Evolutionary conservation across 92 coral and sea anemone species (phyloP).

Genomic region (Muricea muricata): DNA sequence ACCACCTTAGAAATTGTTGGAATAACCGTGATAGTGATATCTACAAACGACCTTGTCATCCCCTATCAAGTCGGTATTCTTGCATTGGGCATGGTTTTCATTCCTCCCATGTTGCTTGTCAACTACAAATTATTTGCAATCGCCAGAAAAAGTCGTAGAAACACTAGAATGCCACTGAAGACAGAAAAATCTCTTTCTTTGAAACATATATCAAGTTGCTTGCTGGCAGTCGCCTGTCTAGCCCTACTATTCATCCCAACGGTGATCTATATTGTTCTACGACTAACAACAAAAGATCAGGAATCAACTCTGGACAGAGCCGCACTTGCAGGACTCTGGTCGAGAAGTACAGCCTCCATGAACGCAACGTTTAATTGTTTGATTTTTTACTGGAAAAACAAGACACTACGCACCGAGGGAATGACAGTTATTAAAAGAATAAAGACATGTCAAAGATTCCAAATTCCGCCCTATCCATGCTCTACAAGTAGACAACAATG

Average conservation of each 20-base stretch:
- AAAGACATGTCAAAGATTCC: not conserved
- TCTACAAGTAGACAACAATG: no score
- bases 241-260: not conserved
- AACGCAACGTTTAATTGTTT: not conserved
- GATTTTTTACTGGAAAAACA: not conserved
- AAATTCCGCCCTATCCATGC: not conserved
- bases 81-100: not conserved
- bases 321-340: not conserved
- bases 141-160: not conserved
- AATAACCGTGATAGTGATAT: constrained; percentile 16
- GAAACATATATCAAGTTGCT: not conserved
- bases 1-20: constrained; percentile 19
- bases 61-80: not conserved
- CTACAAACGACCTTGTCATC: not conserved
- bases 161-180: not conserved
- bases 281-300: not conserved
- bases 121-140: not conserved
- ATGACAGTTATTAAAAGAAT: not conserved
- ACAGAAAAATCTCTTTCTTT: not conserved
- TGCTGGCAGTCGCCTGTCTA: not conserved
- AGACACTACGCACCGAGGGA: not conserved
- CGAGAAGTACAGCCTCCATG: not conserved
- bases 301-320: not conserved
- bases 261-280: not conserved
- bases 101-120: not conserved